Conservation (phyloP, 2,797 vertebrate species). For the Schizopygopsis pylzovi region DNA sequence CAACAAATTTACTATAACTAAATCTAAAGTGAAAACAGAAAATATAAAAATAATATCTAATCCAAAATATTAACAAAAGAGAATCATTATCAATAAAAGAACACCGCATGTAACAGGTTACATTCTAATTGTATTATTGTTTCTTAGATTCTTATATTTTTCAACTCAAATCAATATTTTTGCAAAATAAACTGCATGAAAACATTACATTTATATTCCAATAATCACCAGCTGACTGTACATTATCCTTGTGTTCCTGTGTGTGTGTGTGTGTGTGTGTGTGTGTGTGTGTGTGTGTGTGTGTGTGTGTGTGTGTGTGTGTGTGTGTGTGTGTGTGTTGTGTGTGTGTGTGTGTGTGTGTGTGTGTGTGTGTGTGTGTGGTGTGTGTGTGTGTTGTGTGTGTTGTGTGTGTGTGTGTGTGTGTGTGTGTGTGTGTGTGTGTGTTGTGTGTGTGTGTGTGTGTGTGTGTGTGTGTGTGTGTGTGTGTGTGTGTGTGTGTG, state of each 20-base stretch:
- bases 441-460: background rate
- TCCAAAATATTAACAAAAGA: too few species aligned
- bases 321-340: background rate
- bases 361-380: background rate
- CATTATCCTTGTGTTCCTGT: background rate
- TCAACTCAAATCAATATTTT: background rate
- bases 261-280: background rate
- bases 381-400: constrained; percentile 1
- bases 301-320: constrained; percentile 14
- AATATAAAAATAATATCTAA: background rate
- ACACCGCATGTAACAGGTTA: background rate
- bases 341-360: background rate
- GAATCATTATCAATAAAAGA: background rate
- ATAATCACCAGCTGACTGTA: background rate
- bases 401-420: constrained; percentile 19
- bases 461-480: background rate
- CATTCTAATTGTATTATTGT: background rate
- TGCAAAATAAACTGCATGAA: background rate
- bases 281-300: background rate
- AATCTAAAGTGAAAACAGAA: background rate
- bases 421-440: background rate
- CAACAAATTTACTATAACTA: background rate
- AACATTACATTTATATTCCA: background rate
- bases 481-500: constrained; percentile 8
- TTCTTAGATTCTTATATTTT: background rate